phyloP scores from a whole-genome alignment of 64 coral and sea anemone genomes.

The Pachyseris speciosa region DNA sequence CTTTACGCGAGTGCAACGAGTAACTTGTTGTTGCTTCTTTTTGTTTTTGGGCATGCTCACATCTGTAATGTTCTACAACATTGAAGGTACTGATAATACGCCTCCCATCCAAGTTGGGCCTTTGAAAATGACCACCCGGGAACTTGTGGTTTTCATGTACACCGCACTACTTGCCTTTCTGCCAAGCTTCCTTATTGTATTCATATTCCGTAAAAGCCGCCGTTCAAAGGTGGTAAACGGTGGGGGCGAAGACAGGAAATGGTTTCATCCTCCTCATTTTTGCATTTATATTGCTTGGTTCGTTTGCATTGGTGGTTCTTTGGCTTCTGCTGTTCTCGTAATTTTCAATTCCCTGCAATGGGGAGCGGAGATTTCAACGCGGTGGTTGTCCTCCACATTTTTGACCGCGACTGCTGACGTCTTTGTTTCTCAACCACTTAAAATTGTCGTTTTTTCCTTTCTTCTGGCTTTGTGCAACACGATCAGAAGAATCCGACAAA shows the following conservation, averaged over 20 bases:
- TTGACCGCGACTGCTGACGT: constrained; percentile 69
- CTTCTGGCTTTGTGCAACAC: constrained; percentile 14
- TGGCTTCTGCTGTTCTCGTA: constrained; percentile 31
- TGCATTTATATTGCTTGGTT: too few relatives aligned
- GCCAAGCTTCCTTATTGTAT: too few relatives aligned
- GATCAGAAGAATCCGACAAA: not conserved
- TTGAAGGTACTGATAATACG: not conserved
- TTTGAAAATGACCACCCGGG: too few relatives aligned
- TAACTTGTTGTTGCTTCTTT: too few relatives aligned
- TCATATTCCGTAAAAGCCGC: too few relatives aligned
- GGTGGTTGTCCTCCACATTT: constrained; percentile 81
- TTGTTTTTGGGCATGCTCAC: too few relatives aligned
- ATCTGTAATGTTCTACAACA: constrained; percentile 81
- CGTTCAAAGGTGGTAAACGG: not conserved
- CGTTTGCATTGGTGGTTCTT: constrained; percentile 48
- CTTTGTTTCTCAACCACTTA: too few relatives aligned
- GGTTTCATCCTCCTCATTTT: constrained; percentile 41
- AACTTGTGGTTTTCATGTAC: constrained; percentile 41
- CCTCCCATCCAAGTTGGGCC: too few relatives aligned
- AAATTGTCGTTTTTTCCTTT: constrained; percentile 59
- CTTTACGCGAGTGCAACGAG: constrained; percentile 81
- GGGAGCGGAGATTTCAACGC: too few relatives aligned
- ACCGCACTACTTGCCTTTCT: constrained; percentile 71
- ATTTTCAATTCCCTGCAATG: too few relatives aligned
- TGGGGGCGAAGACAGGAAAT: not conserved